Evolutionary conservation across 2,888 invertebrate species (phyloP), one percentile per base, ranked within the genome.

Genomic region (Idaea dimidiata): DNA sequence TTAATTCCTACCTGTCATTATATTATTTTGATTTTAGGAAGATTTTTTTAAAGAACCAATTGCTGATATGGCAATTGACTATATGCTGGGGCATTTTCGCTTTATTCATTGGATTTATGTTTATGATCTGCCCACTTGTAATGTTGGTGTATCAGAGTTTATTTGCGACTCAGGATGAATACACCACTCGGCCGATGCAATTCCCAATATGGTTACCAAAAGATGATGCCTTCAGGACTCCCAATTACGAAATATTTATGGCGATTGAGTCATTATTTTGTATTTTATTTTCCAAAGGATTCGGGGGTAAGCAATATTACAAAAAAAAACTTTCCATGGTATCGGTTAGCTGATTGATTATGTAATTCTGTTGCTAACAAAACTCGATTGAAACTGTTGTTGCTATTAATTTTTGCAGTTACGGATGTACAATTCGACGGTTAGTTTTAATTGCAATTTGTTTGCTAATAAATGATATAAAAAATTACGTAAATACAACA

Each of bases 161-260:
- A 10, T 77, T 88, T 33, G 79, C 72, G 1, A 81, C 82, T 0
- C 74, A 79, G 7, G 74, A 82, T 57, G 88, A 85, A 62, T 62
- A 84, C 62, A 79, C 65, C 16, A 64, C 69, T 1, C 77, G 87
- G 33, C 89, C 89, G 0, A 66, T 89, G 1, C 74, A 80, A 1
- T 88, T 86, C 60, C 86, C 88, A 0, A 65, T 87, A 66, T 88
- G 88, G 88, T 70, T 89, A 1, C 88, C 89, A 0, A 24, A 79
- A 10, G 86, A 86, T 53, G 88, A 88, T 60, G 81, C 86, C 0
- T 83, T 86, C 65, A 74, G 82, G 24, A 80, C 87, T 8, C 89
- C 89, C 0, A 83, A 83, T 62, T 89, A 88, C 63, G 89, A 89
- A 78, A 53, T 84, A 2, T 83, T 89, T 54, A 59, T 88, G 14